Conservation (phyloP, 2,113 vertebrate species). For the Chaetodon trifascialis region DNA sequence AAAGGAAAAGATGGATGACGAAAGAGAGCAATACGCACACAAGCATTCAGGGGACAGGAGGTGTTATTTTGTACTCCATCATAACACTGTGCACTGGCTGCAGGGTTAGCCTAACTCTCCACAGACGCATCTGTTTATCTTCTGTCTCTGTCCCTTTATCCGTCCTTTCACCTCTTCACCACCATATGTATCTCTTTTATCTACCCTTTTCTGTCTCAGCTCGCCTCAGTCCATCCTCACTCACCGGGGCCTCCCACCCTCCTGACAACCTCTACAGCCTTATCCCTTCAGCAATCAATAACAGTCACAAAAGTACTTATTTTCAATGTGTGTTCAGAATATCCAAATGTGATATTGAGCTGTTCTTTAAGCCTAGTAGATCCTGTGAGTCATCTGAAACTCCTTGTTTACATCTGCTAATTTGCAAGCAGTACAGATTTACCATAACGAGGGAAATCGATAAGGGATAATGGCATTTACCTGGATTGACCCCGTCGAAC, state of each 20-base stretch:
- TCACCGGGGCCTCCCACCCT: constrained; percentile 5
- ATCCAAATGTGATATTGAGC: not conserved
- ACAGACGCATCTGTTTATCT: constrained; percentile 65
- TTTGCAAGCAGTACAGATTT: constrained; percentile 17
- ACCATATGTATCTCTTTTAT: constrained; percentile 54
- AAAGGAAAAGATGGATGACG: constrained; percentile 59
- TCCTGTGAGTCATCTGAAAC: constrained; percentile 3
- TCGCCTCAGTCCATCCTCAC: constrained; percentile 16
- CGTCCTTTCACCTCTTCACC: constrained; percentile 26
- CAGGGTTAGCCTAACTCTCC: constrained; percentile 53
- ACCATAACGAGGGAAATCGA: constrained; percentile 1
- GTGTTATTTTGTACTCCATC: constrained; percentile 76
- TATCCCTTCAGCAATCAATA: constrained; percentile 21
- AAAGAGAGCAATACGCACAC: constrained; percentile 42
- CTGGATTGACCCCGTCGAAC: constrained; percentile 29
- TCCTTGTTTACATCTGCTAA: not conserved
- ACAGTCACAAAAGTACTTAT: not conserved
- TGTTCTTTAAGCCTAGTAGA: not conserved
- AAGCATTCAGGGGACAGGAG: constrained; percentile 53
- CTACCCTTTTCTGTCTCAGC: constrained; percentile 15
- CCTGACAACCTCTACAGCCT: not conserved
- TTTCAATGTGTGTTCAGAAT: not conserved
- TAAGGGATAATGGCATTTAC: not conserved
- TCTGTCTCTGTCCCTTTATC: constrained; percentile 50
- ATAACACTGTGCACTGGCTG: constrained; percentile 59